phyloP scores from a whole-genome alignment of 2,888 invertebrate species.

The Glaucopsyche alexis region DNA sequence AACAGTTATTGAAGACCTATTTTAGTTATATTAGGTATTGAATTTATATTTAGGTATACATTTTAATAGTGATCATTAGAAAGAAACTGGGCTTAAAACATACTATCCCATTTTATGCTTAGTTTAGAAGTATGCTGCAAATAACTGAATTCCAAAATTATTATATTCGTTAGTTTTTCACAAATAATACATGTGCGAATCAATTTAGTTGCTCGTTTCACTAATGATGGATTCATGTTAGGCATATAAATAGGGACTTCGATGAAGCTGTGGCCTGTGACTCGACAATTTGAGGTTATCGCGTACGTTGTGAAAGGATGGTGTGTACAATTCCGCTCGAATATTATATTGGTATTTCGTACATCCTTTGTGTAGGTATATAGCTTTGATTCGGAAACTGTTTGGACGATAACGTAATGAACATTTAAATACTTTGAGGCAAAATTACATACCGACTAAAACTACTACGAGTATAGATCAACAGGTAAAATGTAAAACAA shows the following conservation, averaged over 20 bases:
- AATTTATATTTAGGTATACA: too few species aligned
- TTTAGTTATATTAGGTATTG: too few species aligned
- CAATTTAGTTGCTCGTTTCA: neutral
- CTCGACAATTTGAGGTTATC: slow-evolving; percentile 7
- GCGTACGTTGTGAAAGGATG: neutral
- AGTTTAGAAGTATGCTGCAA: neutral
- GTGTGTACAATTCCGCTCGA: slow-evolving; percentile 1
- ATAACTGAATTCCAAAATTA: neutral
- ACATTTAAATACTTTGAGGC: neutral
- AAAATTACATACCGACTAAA: neutral
- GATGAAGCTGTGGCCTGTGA: neutral
- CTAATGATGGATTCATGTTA: slow-evolving; percentile 12
- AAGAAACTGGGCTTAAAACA: too few species aligned
- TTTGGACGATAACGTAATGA: neutral
- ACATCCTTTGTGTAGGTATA: neutral
- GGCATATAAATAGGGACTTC: neutral
- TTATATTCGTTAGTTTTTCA: neutral
- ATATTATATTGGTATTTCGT: neutral
- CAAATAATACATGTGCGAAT: neutral
- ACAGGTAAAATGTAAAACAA: too few species aligned
- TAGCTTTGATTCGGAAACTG: neutral
- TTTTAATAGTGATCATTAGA: too few species aligned
- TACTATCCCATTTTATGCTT: neutral
- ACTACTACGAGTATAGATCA: too few species aligned
- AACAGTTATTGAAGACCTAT: too few species aligned